Conservation (phyloP, 2,888 invertebrate species). For the Scaptomyza tumidula region DNA sequence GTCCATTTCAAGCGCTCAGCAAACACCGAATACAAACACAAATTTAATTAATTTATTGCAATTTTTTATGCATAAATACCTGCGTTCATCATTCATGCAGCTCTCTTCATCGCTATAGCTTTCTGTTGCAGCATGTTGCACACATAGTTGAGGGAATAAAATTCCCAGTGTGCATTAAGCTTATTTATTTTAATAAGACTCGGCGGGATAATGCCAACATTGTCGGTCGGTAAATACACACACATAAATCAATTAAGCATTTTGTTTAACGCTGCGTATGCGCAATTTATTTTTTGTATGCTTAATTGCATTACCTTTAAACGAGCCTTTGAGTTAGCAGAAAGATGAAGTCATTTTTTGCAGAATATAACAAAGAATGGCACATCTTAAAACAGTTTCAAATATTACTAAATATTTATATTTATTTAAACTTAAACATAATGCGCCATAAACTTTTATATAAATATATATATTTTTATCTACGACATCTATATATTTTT, state of each 20-base stretch:
- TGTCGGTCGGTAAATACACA: no score
- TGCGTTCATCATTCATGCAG: constrained; percentile 1
- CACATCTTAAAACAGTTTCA: neutral
- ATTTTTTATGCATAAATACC: constrained; percentile 33
- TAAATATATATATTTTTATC: neutral
- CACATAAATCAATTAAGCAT: constrained; percentile 27
- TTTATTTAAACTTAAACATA: no score
- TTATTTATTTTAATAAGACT: constrained; percentile 22
- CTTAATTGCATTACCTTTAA: neutral
- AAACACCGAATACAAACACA: constrained; percentile 2
- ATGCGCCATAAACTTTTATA: neutral
- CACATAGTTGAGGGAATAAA: constrained; percentile 1
- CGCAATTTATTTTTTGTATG: constrained; percentile 5
- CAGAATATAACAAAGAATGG: neutral
- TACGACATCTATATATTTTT: neutral
- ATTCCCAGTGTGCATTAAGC: neutral
- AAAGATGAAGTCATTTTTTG: neutral
- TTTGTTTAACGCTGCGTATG: constrained; percentile 21
- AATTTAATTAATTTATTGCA: constrained; percentile 43
- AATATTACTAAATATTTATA: neutral
- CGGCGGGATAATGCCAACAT: constrained; percentile 12
- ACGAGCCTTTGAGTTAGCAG: neutral
- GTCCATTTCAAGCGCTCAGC: constrained; percentile 25
- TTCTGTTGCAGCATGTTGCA: neutral
- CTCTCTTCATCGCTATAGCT: neutral